These are phyloP conservation scores for Myotis findleyi DNA, from an alignment of 2,797 vertebrate species.

Conservation along the genomic window DNA sequence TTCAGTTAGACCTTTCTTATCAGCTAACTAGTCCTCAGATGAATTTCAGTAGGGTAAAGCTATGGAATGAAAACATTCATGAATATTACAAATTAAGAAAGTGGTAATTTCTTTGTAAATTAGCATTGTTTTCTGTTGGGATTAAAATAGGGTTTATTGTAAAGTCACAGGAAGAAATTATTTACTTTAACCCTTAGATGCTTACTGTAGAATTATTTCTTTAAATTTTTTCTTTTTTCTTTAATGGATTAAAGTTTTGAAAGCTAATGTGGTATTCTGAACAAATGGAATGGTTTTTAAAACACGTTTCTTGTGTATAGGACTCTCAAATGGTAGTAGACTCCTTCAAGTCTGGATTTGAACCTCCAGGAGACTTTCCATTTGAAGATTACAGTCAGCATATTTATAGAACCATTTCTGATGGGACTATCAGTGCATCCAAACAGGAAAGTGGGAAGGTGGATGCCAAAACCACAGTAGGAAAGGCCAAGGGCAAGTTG, in stretches of 20 bases:
- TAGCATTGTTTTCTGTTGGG: slow-evolving; percentile 41
- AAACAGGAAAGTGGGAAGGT: slow-evolving; percentile 91
- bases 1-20: not conserved
- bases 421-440: slow-evolving; percentile 96
- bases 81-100: slow-evolving; percentile 31
- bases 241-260: slow-evolving; percentile 44
- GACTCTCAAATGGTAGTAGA: slow-evolving; percentile 97
- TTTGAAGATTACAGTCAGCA: slow-evolving; percentile 99
- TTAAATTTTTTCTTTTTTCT: slow-evolving; percentile 58
- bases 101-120: slow-evolving; percentile 31
- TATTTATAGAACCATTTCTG: slow-evolving; percentile 96
- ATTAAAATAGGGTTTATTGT: slow-evolving; percentile 58
- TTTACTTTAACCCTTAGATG: slow-evolving; percentile 54
- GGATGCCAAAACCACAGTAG: slow-evolving; percentile 93
- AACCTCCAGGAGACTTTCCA: slow-evolving; percentile 96
- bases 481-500: slow-evolving; percentile 97
- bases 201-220: slow-evolving; percentile 54
- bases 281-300: slow-evolving; percentile 61
- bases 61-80: slow-evolving; percentile 25
- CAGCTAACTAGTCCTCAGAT: not conserved
- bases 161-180: slow-evolving; percentile 53
- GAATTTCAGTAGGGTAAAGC: slow-evolving; percentile 12
- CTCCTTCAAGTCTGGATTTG: slow-evolving; percentile 98
- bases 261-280: slow-evolving; percentile 31
- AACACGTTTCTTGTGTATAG: slow-evolving; percentile 85